Evolutionary conservation across 2,888 invertebrate species (phyloP).

Genomic region (Melipona beecheii): DNA sequence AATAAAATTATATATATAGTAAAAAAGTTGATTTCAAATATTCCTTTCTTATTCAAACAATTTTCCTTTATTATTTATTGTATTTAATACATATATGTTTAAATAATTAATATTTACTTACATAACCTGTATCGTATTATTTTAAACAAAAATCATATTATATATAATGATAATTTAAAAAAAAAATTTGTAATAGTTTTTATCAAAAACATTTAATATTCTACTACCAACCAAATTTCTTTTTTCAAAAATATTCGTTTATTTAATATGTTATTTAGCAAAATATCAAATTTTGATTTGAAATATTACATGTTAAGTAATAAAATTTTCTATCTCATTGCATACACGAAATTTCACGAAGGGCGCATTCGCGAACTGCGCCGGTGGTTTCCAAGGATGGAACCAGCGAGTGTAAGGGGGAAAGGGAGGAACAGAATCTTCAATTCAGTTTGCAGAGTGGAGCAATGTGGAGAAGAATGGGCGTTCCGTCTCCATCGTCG

Average conservation of each 20-base stretch:
- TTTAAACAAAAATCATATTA: neutral
- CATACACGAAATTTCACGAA: constrained; percentile 36
- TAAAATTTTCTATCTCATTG: constrained; percentile 26
- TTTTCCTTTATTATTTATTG: constrained; percentile 3
- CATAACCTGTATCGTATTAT: neutral
- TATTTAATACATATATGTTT: neutral
- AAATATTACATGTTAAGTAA: neutral
- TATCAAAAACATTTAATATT: neutral
- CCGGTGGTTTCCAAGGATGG: constrained; percentile 50
- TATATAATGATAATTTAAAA: neutral
- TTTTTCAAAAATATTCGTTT: neutral
- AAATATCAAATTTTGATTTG: neutral
- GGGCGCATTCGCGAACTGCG: constrained; percentile 56
- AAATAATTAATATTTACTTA: neutral
- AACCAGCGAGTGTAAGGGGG: constrained; percentile 38
- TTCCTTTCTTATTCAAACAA: neutral
- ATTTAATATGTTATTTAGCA: neutral
- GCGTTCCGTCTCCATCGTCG: constrained; percentile 68
- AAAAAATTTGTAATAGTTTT: neutral
- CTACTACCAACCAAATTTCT: neutral
- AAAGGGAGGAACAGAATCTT: constrained; percentile 66
- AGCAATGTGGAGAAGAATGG: constrained; percentile 73
- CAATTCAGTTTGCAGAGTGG: constrained; percentile 73
- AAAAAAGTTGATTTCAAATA: constrained; percentile 27
- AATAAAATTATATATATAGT: constrained; percentile 47